These are phyloP conservation scores for Pseudorhiza aurosa DNA, from an alignment of 30 jellyfish, hydroid and myxozoan species.

Conservation along the genomic window DNA sequence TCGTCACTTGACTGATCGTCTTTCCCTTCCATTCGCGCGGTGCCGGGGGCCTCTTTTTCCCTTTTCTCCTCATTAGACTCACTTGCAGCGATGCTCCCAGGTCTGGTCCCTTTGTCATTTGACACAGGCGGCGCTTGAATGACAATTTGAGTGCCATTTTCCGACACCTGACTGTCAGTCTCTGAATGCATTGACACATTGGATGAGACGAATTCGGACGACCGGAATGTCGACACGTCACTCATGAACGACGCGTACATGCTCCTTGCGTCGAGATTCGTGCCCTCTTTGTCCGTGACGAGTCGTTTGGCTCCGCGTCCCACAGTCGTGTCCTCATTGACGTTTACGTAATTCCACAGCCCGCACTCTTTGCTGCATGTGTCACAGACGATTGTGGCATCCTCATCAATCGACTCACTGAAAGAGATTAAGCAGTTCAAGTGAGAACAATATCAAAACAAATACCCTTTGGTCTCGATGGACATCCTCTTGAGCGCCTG, in stretches of 20 bases:
- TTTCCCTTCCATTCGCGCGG: not conserved
- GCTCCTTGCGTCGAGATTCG: slow-evolving; percentile 43
- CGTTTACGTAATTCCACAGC: slow-evolving; percentile 84
- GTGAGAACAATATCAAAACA: too few species aligned
- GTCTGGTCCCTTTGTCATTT: not conserved
- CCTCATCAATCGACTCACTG: slow-evolving; percentile 78
- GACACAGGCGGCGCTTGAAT: not conserved
- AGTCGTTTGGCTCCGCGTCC: slow-evolving; percentile 36
- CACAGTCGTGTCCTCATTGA: slow-evolving; percentile 46
- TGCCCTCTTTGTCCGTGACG: slow-evolving; percentile 27
- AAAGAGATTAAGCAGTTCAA: not conserved
- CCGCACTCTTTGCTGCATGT: slow-evolving; percentile 91
- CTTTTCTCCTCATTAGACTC: slow-evolving; percentile 19
- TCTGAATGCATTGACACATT: slow-evolving; percentile 90
- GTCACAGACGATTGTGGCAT: slow-evolving; percentile 86
- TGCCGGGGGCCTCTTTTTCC: slow-evolving; percentile 7
- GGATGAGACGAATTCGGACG: slow-evolving; percentile 83
- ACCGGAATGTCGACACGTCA: slow-evolving; percentile 63
- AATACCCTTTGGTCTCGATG: too few species aligned
- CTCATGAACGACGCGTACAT: slow-evolving; percentile 69
- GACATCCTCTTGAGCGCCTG: too few species aligned
- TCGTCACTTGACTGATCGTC: slow-evolving; percentile 26
- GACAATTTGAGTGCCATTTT: slow-evolving; percentile 37
- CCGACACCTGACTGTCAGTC: slow-evolving; percentile 75
- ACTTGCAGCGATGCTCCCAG: slow-evolving; percentile 20